These are phyloP conservation scores for Halichoeres trimaculatus DNA, from an alignment of 2,113 vertebrate genomes.

Conservation along the genomic window DNA sequence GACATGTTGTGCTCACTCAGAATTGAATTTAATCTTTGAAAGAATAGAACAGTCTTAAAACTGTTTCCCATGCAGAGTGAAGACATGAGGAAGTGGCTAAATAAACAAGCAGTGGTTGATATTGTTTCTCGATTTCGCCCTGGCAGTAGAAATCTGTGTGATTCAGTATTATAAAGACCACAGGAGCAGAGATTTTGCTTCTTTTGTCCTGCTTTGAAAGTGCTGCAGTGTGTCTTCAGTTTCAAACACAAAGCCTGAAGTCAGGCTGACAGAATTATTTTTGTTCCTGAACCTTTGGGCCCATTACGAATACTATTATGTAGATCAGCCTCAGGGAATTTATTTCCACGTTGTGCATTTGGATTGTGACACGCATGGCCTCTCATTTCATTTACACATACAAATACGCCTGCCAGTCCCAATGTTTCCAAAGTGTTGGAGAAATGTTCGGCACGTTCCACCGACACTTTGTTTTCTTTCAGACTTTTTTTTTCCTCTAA, in stretches of 20 bases:
- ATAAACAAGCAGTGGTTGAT: neutral
- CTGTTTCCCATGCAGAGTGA: no score
- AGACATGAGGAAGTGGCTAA: neutral
- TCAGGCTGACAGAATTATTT: conserved; percentile 71
- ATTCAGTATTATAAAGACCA: neutral
- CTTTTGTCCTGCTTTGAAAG: conserved; percentile 33
- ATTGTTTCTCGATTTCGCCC: neutral
- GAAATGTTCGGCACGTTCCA: conserved; percentile 34
- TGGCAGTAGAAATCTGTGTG: conserved; percentile 1
- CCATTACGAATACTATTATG: conserved; percentile 72
- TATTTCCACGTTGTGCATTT: conserved; percentile 63
- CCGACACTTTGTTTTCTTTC: conserved; percentile 20
- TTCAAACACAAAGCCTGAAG: conserved; percentile 57
- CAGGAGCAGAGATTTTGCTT: conserved; percentile 10
- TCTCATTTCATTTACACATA: conserved; percentile 57
- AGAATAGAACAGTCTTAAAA: neutral
- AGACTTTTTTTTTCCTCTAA: conserved; percentile 20
- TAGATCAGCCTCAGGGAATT: conserved; percentile 67
- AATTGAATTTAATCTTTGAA: neutral
- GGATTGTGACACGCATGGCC: conserved; percentile 64
- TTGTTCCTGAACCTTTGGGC: conserved; percentile 65
- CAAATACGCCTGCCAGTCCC: conserved; percentile 55
- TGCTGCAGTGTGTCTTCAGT: conserved; percentile 43
- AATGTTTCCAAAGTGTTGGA: conserved; percentile 40
- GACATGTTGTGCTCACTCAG: conserved; percentile 1